Base-by-base conservation (phyloP, 2,113 vertebrate genomes). In the Rhea americana region DNA sequence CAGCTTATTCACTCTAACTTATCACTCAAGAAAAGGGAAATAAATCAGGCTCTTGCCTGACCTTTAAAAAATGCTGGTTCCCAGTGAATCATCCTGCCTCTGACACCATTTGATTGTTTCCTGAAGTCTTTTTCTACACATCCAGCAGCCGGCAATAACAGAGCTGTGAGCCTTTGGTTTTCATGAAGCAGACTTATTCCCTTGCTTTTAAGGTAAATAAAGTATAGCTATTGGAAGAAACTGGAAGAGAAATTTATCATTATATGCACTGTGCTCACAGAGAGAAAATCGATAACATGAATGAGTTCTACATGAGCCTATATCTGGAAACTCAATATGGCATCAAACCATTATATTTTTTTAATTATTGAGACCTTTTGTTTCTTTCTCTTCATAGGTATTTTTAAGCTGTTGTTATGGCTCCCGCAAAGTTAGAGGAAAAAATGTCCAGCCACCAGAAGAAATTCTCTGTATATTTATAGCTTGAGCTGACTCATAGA, bases 1-100 rank as follows among this genome's bases (percentile, higher is more conserved):
- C 73, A 53, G 22, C 65, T 95, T 85, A 63, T 96, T 87, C 83
- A 77, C 51, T 74, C 70, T 76, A 39, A 41, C 67, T 74, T 90
- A 83, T 83, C 67, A 90, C 30, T 94, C 90, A 93, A 90, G 87
- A 74, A 95, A 95, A 78, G 25, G 30, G 32, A 93, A 93, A 92
- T 94, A 95, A 90, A 93, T 94, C 65, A 91, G 43, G 28, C 63
- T 81, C 7, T 43, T 78, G 7, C 35, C 63, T 93, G 85, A 93
- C 91, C 91, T 96, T 95, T 96, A 89, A 91, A 81, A 92, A 84
- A 79, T 71, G 78, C 37, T 86, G 25, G 12, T 82, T 92, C 45
- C 41, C 39, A 66, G 76, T 93, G 79, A 91, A 93, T 94, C 91
- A 87, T 94, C 63, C 59, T 94, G 55, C 47, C 62, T 72, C 53